Conservation (phyloP, 2,113 vertebrate species). For the Polypterus bichir region DNA sequence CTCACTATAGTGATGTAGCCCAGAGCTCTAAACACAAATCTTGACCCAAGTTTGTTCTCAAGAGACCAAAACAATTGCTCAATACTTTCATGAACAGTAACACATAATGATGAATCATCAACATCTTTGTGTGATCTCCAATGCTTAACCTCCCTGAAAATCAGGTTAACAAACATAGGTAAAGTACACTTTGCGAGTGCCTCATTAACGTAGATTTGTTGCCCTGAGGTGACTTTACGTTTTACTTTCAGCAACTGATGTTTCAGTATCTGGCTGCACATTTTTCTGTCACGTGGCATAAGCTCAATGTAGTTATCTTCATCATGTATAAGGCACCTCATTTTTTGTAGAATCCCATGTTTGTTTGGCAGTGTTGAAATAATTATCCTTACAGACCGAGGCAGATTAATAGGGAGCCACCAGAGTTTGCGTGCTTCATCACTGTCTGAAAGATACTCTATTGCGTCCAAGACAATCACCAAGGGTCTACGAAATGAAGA, state of each 20-base stretch:
- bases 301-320: conserved; percentile 82
- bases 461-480: conserved; percentile 79
- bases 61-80: conserved; percentile 90
- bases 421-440: conserved; percentile 90
- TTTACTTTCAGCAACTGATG: conserved; percentile 84
- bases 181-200: conserved; percentile 89
- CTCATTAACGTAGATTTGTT: conserved; percentile 96
- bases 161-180: conserved; percentile 96
- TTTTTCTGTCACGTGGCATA: conserved; percentile 76
- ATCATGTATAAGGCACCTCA: conserved; percentile 79
- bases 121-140: conserved; percentile 97
- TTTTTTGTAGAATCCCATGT: conserved; percentile 87
- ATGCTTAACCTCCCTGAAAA: conserved; percentile 82
- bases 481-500: conserved; percentile 81
- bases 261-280: conserved; percentile 94
- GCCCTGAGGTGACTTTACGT: conserved; percentile 93
- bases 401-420: conserved; percentile 91
- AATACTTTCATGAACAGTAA: conserved; percentile 92
- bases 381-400: conserved; percentile 80
- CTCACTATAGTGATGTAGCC: conserved; percentile 95
- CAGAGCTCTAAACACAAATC: conserved; percentile 78
- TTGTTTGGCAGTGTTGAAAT: conserved; percentile 94
- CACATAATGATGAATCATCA: conserved; percentile 78
- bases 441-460: conserved; percentile 81
- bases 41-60: conserved; percentile 75